Percentiles rank a stretch among this genome's conserved stretches.
phyloP scores from a whole-genome alignment of 1,140 invertebrate genomes.

The Lineus longissimus region DNA sequence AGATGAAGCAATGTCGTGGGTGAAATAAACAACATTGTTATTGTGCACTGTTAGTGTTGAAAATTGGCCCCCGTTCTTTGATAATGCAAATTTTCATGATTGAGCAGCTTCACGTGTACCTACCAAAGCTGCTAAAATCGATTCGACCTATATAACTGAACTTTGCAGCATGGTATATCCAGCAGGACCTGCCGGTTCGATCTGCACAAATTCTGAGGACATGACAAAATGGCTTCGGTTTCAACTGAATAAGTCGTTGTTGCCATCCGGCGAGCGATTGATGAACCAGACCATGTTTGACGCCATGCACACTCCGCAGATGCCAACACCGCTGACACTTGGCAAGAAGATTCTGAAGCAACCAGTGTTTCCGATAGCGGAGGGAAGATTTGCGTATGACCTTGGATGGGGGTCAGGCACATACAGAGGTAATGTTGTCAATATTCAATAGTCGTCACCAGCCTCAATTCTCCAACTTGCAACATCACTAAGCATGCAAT shows the following conservation, averaged over 20 bases:
- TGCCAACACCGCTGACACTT: background rate
- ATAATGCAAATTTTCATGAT: too few relatives aligned
- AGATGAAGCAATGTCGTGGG: too few relatives aligned
- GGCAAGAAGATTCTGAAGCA: background rate
- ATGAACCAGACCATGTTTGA: background rate
- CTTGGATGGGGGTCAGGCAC: background rate
- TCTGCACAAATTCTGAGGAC: slow-evolving; percentile 40
- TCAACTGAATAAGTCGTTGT: slow-evolving; percentile 22
- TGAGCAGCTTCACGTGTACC: too few relatives aligned
- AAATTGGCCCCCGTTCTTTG: too few relatives aligned
- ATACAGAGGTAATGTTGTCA: background rate
- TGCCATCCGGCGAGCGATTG: background rate
- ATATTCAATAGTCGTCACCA: too few relatives aligned
- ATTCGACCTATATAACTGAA: too few relatives aligned
- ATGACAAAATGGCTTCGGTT: slow-evolving; percentile 45
- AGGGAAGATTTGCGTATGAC: background rate
- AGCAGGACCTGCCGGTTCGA: slow-evolving; percentile 38
- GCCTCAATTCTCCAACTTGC: too few relatives aligned
- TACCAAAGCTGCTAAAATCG: too few relatives aligned
- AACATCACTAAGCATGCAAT: too few relatives aligned
- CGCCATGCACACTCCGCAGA: background rate
- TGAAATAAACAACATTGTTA: too few relatives aligned
- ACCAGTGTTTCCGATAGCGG: background rate
- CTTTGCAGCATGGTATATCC: background rate
- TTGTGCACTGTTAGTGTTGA: too few relatives aligned